Conservation (phyloP, 1,140 invertebrate genomes). For the Drosophila burlai region DNA sequence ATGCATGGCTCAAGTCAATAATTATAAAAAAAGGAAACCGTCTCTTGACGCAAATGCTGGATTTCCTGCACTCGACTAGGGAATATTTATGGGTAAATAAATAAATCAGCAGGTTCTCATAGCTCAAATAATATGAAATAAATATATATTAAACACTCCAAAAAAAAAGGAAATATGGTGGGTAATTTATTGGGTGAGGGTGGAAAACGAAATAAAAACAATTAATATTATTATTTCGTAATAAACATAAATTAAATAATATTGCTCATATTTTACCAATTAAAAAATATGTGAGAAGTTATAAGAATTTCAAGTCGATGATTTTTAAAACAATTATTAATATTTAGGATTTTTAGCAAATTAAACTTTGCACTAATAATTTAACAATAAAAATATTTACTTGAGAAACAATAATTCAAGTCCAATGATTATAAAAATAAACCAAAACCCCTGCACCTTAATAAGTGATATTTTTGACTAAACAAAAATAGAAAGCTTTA, state of each 20-base stretch:
- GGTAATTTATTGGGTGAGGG: not conserved
- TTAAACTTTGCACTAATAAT: no score
- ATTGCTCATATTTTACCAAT: no score
- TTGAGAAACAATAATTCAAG: no score
- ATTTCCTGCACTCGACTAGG: slow-evolving; percentile 12
- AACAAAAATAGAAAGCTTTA: no score
- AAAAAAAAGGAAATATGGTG: not conserved
- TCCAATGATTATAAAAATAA: not conserved
- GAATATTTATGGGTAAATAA: slow-evolving; percentile 21
- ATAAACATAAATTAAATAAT: not conserved
- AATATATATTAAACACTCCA: not conserved
- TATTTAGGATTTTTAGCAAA: not conserved
- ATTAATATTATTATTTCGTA: not conserved
- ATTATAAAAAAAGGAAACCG: slow-evolving; percentile 8
- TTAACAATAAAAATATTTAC: no score
- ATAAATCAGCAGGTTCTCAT: slow-evolving; percentile 1
- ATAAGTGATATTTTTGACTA: no score
- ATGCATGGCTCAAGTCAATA: slow-evolving; percentile 33
- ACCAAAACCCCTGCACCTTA: not conserved
- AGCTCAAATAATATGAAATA: not conserved
- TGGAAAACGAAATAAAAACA: not conserved
- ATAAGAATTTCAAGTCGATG: no score
- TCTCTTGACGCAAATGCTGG: not conserved
- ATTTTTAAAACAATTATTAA: not conserved
- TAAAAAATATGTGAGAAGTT: no score